Conservation (phyloP, 2,888 invertebrate genomes). For the Copidosoma aretas region DNA sequence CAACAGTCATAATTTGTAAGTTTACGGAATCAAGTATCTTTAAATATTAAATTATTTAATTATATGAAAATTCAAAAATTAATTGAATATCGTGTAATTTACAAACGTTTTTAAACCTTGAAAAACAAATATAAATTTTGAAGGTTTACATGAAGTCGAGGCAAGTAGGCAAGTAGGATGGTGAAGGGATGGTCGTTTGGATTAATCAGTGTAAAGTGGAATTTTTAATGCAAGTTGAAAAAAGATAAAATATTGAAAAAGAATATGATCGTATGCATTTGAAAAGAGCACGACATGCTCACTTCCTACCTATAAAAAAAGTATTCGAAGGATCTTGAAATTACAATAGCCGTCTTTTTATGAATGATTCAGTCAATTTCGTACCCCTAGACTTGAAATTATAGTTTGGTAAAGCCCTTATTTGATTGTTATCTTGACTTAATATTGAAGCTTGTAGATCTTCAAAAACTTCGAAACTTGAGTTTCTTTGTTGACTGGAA, state of each 20-base stretch:
- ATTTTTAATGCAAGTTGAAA: constrained; percentile 5
- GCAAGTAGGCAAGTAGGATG: constrained; percentile 44
- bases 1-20: constrained; percentile 23
- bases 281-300: constrained; percentile 53
- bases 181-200: constrained; percentile 43
- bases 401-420: constrained; percentile 50
- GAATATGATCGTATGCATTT: constrained; percentile 60
- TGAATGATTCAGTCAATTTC: constrained; percentile 34
- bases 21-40: too few species aligned
- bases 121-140: constrained; percentile 12
- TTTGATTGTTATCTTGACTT: constrained; percentile 56
- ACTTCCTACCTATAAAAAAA: constrained; percentile 42
- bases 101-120: too few species aligned
- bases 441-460: constrained; percentile 52
- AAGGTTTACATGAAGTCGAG: constrained; percentile 31
- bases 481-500: constrained; percentile 58
- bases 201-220: background rate
- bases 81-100: too few species aligned
- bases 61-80: constrained; percentile 25
- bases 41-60: constrained; percentile 16
- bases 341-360: constrained; percentile 35
- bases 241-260: constrained; percentile 56
- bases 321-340: constrained; percentile 40
- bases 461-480: constrained; percentile 53
- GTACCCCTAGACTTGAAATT: constrained; percentile 50